phyloP scores from a whole-genome alignment of 2,797 vertebrate genomes.

The Xenentodon cancila region DNA sequence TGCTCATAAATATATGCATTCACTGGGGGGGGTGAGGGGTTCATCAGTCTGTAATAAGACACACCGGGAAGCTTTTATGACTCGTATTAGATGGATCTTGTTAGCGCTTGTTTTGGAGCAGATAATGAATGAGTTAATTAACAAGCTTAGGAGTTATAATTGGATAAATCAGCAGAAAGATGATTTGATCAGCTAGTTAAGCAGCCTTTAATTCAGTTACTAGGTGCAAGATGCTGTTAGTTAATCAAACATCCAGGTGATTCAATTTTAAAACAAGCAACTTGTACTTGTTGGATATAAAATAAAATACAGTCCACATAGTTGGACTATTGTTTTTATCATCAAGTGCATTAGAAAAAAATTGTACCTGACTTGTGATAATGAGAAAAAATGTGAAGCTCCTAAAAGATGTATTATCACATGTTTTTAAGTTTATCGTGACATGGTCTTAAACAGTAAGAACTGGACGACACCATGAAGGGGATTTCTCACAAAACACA shows the following conservation, averaged over 20 bases:
- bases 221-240: neutral
- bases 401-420: no score
- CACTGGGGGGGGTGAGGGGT: constrained; percentile 21
- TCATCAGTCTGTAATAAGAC: constrained; percentile 64
- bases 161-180: constrained; percentile 59
- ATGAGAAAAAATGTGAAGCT: no score
- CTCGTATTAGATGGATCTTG: constrained; percentile 55
- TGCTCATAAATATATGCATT: constrained; percentile 9
- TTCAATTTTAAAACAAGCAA: neutral
- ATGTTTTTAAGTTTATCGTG: no score
- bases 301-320: no score
- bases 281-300: no score
- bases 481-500: no score
- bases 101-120: constrained; percentile 48
- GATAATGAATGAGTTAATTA: constrained; percentile 57
- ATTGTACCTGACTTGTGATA: no score
- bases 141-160: constrained; percentile 57
- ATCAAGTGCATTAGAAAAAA: no score
- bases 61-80: constrained; percentile 54
- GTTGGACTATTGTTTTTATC: no score
- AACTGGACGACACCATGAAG: no score
- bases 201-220: constrained; percentile 17
- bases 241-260: neutral
- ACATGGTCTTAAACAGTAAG: no score
- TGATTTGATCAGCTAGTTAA: constrained; percentile 55